phyloP scores from a whole-genome alignment of 2,888 invertebrate genomes.

The Cataglyphis rosenhaueri region DNA sequence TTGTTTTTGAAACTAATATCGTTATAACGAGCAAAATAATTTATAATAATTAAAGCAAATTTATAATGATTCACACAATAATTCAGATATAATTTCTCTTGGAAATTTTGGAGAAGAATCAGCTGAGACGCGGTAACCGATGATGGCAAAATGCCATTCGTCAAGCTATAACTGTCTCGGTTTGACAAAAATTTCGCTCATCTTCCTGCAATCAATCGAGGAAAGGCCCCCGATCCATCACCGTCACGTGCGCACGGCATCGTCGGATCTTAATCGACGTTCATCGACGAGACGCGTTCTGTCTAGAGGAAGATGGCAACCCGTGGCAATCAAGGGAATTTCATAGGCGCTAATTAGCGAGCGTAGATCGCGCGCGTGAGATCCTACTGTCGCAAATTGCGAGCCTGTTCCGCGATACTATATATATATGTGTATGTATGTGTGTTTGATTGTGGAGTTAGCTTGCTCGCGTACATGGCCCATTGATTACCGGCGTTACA shows the following conservation, averaged over 20 bases:
- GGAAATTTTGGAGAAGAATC: background rate
- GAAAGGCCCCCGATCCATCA: slow-evolving; percentile 31
- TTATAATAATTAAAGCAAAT: background rate
- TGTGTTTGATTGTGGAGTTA: slow-evolving; percentile 32
- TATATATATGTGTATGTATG: background rate
- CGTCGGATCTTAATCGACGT: slow-evolving; percentile 23
- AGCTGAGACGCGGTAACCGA: background rate
- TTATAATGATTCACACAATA: background rate
- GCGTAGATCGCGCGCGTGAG: slow-evolving; percentile 58
- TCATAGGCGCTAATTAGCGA: slow-evolving; percentile 68
- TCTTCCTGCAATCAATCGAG: slow-evolving; percentile 33
- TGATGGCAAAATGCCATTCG: background rate
- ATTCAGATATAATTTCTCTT: background rate
- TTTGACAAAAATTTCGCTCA: slow-evolving; percentile 23
- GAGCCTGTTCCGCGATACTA: slow-evolving; percentile 62
- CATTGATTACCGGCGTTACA: slow-evolving; percentile 64
- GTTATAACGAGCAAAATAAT: background rate
- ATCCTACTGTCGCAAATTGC: slow-evolving; percentile 59
- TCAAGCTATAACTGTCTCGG: slow-evolving; percentile 1
- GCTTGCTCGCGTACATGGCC: slow-evolving; percentile 56
- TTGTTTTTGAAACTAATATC: background rate
- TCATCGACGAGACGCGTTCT: slow-evolving; percentile 8
- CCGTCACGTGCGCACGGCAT: slow-evolving; percentile 17
- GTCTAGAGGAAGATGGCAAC: slow-evolving; percentile 24
- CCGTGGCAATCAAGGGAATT: slow-evolving; percentile 67